Evolutionary conservation across 2,113 vertebrate genomes (phyloP).

Genomic region (Telmatochromis sp.): DNA sequence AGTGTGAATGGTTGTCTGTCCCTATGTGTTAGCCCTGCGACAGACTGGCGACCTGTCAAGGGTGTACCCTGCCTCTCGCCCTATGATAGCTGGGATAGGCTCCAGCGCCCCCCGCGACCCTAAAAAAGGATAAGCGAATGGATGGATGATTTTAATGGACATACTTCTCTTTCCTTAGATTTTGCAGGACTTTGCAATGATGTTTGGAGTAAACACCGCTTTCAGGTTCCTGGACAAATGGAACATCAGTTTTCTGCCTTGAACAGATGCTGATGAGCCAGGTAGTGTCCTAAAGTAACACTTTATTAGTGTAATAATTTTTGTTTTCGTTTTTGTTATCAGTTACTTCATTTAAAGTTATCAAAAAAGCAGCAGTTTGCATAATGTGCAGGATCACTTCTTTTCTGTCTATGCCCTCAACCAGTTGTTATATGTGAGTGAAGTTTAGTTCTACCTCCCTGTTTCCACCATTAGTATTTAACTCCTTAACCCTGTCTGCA

Average conservation of each 20-base stretch:
- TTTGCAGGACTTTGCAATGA: background rate
- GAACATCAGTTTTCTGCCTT: background rate
- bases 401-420: background rate
- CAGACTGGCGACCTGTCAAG: too few species aligned
- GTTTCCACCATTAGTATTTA: background rate
- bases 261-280: background rate
- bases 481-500: background rate
- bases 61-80: too few species aligned
- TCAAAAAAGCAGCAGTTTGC: background rate
- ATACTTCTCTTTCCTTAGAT: background rate
- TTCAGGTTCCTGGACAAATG: background rate
- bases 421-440: background rate
- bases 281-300: background rate
- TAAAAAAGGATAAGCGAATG: too few species aligned
- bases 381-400: background rate
- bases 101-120: too few species aligned
- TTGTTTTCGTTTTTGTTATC: background rate
- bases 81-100: too few species aligned
- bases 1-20: too few species aligned
- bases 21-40: too few species aligned
- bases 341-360: background rate
- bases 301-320: background rate
- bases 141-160: background rate
- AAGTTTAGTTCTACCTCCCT: background rate
- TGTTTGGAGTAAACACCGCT: background rate